Evolutionary conservation across 1,140 invertebrate species (phyloP), one percentile per base, ranked within the genome.

Genomic region (Phenacoccus solenopsis): DNA sequence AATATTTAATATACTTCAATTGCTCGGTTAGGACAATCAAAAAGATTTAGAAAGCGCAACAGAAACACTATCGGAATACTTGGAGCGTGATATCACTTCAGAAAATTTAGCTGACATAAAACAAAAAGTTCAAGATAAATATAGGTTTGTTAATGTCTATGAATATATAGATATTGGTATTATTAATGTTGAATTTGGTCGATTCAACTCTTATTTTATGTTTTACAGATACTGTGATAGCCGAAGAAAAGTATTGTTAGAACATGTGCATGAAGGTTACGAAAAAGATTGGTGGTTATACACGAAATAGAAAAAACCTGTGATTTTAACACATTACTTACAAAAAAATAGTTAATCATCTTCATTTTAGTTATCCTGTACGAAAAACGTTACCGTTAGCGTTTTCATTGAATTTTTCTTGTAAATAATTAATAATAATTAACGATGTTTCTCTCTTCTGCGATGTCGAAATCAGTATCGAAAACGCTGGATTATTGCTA

Each of bases 51-150:
- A 98, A 81, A 91, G 90, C 76, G 94, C 95, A 69, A 98, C 96
- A 7, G 96, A 99, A 83, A 93, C 88, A 73, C 83, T 99, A 69
- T 97, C 94, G 22, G 96, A 98, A 82, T 98, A 98, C 83, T 85
- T 98, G 72, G 96, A 98, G 82, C 84, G 96, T 78, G 95, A 99
- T 82, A 97, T 98, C 76, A 98, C 95, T 71, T 92, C 91, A 75
- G 96, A 98, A 81, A 98, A 98, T 84, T 84, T 98, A 74, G 89
- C 91, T 75, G 94, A 97, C 79, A 98, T 98, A 79, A 98, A 98
- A 82, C 95, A 98, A 81, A 98, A 98, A 85, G 96, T 98, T 76
- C 96, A 98, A 83, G 96, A 98, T 80, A 98, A 98, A 84, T 97
- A 96, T 81, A 92, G 94, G 93, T 96, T 78, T 79, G 74, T 74